Evolutionary conservation across 2,113 vertebrate species (phyloP).

Genomic region (Vimba vimba): DNA sequence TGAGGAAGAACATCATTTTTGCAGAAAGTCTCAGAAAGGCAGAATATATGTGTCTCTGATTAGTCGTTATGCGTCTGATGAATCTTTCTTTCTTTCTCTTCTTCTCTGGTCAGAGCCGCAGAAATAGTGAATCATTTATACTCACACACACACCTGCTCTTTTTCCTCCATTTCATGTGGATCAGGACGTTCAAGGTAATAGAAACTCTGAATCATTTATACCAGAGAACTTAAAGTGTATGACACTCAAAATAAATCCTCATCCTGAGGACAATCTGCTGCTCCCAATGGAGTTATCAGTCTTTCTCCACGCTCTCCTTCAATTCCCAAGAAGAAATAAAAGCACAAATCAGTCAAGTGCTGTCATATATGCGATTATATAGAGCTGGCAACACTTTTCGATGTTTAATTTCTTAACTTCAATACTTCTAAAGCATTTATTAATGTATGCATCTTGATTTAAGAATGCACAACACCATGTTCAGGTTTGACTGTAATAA

Average conservation of each 20-base stretch:
- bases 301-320: background rate
- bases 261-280: background rate
- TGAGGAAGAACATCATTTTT: too few species aligned
- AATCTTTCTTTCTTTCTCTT: too few species aligned
- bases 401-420: too few species aligned
- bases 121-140: background rate
- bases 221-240: background rate
- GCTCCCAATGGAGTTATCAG: background rate
- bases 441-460: too few species aligned
- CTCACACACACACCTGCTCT: background rate
- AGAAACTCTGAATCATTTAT: slow-evolving; percentile 22
- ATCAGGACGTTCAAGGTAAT: background rate
- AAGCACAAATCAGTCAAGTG: background rate
- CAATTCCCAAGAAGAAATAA: background rate
- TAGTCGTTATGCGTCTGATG: too few species aligned
- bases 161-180: background rate
- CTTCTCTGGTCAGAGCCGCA: background rate
- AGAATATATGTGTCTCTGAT: too few species aligned
- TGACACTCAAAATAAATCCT: background rate
- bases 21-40: too few species aligned
- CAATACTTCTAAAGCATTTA: too few species aligned
- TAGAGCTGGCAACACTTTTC: too few species aligned
- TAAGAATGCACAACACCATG: too few species aligned
- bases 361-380: background rate
- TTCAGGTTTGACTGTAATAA: too few species aligned